phyloP scores from a whole-genome alignment of 2,888 invertebrate genomes.

The Phaonia tiefii region DNA sequence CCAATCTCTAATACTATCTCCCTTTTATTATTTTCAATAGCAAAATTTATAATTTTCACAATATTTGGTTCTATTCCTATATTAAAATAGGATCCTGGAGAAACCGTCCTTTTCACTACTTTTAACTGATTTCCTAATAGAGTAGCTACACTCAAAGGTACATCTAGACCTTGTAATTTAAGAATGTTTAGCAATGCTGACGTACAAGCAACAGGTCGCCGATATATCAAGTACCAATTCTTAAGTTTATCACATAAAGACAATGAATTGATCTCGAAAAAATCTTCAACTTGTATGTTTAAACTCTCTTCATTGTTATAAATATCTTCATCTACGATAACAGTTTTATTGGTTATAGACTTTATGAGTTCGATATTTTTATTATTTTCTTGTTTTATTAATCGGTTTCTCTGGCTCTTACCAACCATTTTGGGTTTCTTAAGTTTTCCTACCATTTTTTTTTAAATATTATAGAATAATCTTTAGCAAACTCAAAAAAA shows the following conservation, averaged over 20 bases:
- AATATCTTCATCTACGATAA: background rate
- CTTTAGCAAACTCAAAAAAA: no score
- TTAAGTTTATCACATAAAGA: background rate
- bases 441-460: no score
- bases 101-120: constrained; percentile 2
- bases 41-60: background rate
- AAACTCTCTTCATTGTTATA: background rate
- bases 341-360: background rate
- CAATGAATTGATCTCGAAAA: background rate
- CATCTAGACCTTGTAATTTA: background rate
- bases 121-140: background rate
- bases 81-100: constrained; percentile 13
- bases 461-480: no score
- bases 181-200: constrained; percentile 2
- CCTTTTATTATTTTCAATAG: background rate
- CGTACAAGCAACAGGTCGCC: constrained; percentile 7
- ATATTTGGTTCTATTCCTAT: constrained; percentile 1
- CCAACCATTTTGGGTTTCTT: background rate
- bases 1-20: constrained; percentile 1
- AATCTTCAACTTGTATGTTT: background rate
- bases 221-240: background rate
- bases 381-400: constrained; percentile 3
- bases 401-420: background rate
- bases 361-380: background rate
- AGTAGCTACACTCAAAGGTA: background rate